Evolutionary conservation across 1,140 invertebrate genomes (phyloP).

Genomic region (Brachionus sp.): DNA sequence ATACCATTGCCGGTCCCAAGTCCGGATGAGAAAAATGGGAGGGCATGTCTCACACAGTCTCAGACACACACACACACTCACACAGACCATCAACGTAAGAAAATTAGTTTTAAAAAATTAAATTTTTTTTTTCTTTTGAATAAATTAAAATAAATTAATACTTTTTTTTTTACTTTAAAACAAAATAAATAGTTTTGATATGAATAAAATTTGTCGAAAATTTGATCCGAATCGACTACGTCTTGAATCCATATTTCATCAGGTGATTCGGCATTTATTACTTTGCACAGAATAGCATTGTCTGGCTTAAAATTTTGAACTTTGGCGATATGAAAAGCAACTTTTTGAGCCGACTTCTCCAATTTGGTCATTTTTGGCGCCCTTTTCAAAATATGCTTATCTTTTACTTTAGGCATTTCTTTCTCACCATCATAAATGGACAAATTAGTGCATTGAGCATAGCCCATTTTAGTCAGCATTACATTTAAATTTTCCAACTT

Average conservation of each 20-base stretch:
- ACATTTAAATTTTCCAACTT: conserved; percentile 16
- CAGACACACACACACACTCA: no score
- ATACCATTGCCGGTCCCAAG: no score
- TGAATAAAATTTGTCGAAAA: background rate
- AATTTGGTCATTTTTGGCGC: background rate
- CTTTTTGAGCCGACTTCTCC: conserved; percentile 1
- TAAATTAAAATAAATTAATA: no score
- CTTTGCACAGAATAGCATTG: background rate
- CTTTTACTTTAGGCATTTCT: background rate
- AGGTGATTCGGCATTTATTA: background rate
- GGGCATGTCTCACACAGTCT: no score
- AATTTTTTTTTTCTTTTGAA: no score
- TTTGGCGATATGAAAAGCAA: background rate
- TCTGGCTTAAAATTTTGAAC: background rate
- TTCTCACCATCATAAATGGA: conserved; percentile 29
- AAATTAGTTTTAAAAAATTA: no score
- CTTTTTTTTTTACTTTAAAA: no score
- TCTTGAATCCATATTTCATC: conserved; percentile 25
- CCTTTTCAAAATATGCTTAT: background rate
- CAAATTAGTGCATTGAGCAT: background rate
- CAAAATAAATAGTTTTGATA: background rate
- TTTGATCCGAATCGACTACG: background rate
- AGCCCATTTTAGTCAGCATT: background rate
- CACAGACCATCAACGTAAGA: no score
- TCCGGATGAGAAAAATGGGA: no score